These are phyloP conservation scores for Neosilurus mollespiculum DNA, from an alignment of 2,797 vertebrate genomes.

Conservation along the genomic window DNA sequence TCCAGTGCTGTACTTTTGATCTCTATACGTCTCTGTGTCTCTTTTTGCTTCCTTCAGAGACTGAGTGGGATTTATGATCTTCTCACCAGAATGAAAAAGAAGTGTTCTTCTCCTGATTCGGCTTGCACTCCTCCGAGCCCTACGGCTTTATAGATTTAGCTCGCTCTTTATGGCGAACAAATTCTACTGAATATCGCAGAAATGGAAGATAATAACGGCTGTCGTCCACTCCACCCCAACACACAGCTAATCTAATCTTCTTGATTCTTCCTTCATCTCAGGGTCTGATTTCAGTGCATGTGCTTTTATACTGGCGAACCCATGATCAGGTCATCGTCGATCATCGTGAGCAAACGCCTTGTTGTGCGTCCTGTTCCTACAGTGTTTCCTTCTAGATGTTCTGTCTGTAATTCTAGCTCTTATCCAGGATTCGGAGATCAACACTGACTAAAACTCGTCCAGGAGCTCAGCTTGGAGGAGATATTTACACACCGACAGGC, in stretches of 20 bases:
- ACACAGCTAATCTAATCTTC: constrained; percentile 3
- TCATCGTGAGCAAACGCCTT: not conserved
- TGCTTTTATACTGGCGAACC: not conserved
- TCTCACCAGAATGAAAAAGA: constrained; percentile 59
- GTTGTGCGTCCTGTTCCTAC: not conserved
- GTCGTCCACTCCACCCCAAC: constrained; percentile 8
- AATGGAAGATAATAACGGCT: constrained; percentile 32
- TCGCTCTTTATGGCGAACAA: constrained; percentile 21
- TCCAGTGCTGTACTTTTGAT: constrained; percentile 22
- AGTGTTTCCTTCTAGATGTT: not conserved
- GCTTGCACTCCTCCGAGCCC: not conserved
- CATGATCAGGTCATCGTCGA: not conserved
- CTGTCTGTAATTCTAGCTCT: not conserved
- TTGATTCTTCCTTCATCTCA: constrained; percentile 8
- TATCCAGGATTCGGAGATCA: not conserved
- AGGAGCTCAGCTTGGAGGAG: not conserved
- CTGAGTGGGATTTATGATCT: constrained; percentile 76
- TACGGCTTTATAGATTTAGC: constrained; percentile 11
- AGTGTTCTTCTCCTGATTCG: constrained; percentile 40
- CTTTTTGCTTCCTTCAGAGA: constrained; percentile 63
- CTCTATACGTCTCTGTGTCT: constrained; percentile 53
- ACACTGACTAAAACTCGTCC: not conserved
- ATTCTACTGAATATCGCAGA: constrained; percentile 34
- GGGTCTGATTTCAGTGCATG: not conserved
- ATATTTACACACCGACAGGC: not conserved